Percentiles rank a stretch among this genome's conserved stretches.
Evolutionary conservation across 2,797 vertebrate species (phyloP).

Genomic region (Pygocentrus nattereri): DNA sequence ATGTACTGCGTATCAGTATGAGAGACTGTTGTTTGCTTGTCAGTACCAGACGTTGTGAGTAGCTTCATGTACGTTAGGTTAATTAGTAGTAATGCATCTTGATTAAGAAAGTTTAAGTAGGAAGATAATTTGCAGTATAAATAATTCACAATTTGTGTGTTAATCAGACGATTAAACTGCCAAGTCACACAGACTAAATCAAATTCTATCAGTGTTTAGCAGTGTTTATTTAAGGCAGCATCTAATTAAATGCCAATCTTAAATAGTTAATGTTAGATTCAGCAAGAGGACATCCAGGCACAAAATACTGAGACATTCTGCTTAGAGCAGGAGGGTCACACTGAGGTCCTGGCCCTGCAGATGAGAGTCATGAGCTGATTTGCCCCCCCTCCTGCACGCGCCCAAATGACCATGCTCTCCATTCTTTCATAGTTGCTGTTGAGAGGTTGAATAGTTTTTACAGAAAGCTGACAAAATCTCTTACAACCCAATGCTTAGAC

Average conservation of each 20-base stretch:
- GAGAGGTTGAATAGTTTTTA: background rate
- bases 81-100: background rate
- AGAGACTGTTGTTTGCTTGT: background rate
- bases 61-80: background rate
- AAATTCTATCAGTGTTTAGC: background rate
- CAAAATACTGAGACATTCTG: slow-evolving; percentile 9
- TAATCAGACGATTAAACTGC: background rate
- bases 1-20: background rate
- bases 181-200: background rate
- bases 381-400: background rate
- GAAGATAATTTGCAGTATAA: background rate
- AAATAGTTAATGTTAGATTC: slow-evolving; percentile 15
- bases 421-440: background rate
- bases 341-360: background rate
- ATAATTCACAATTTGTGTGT: background rate
- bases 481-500: too few species aligned
- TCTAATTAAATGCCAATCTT: background rate
- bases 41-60: background rate
- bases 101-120: slow-evolving; percentile 13
- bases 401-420: background rate
- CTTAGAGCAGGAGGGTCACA: background rate
- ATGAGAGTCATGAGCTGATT: background rate
- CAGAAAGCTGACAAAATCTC: background rate
- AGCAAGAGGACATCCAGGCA: slow-evolving; percentile 23
- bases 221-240: background rate